Evolutionary conservation across 2,113 vertebrate species (phyloP).

Genomic region (Hippocampus guttulatus): DNA sequence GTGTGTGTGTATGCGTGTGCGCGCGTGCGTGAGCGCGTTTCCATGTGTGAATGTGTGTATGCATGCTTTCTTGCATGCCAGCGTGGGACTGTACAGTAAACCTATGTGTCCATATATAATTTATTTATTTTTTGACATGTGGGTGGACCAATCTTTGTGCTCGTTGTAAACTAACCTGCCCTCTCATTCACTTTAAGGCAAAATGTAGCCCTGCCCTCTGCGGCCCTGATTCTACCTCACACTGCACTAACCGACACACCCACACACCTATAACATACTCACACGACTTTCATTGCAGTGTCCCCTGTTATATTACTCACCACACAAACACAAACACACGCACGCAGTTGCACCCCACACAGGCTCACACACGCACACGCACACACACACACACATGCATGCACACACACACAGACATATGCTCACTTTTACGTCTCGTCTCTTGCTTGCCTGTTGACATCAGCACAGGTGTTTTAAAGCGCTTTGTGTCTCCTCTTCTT

Average conservation of each 20-base stretch:
- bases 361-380: conserved; percentile 6
- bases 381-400: conserved; percentile 24
- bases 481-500: conserved; percentile 59
- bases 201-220: conserved; percentile 68
- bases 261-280: conserved; percentile 29
- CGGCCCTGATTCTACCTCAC: conserved; percentile 73
- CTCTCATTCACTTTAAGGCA: conserved; percentile 78
- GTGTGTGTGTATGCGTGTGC: conserved; percentile 58
- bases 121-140: conserved; percentile 60
- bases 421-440: conserved; percentile 51
- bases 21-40: conserved; percentile 57
- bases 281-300: conserved; percentile 68
- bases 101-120: conserved; percentile 58
- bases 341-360: conserved; percentile 23
- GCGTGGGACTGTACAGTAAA: conserved; percentile 60
- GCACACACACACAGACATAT: conserved; percentile 31
- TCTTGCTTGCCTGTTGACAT: conserved; percentile 53
- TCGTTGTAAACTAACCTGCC: conserved; percentile 73
- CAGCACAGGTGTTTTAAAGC: conserved; percentile 59
- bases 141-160: conserved; percentile 66
- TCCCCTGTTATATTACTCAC: conserved; percentile 62
- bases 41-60: conserved; percentile 43
- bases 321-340: conserved; percentile 7
- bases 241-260: conserved; percentile 63
- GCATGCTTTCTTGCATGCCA: conserved; percentile 65